phyloP scores from a whole-genome alignment of 1,140 invertebrate species.

The Teleopsis dalmanni region DNA sequence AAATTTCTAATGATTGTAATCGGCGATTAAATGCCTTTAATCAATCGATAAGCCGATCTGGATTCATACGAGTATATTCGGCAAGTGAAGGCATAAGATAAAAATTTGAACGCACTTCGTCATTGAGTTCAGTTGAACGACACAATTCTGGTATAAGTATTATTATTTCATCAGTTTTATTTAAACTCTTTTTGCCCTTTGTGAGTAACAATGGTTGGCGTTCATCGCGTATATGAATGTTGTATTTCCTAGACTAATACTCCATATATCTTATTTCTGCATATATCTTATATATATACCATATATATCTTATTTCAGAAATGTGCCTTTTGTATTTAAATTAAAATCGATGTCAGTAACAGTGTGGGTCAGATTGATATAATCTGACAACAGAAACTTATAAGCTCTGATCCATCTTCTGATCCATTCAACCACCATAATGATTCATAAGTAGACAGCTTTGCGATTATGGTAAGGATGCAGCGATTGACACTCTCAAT shows the following conservation, averaged over 20 bases:
- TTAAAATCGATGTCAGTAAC: constrained; percentile 78
- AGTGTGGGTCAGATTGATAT: constrained; percentile 85
- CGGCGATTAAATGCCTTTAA: constrained; percentile 54
- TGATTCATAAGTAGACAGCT: too few species aligned
- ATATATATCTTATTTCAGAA: constrained; percentile 51
- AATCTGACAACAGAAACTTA: too few species aligned
- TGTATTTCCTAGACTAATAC: constrained; percentile 68
- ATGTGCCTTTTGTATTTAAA: constrained; percentile 54
- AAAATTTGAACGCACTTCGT: constrained; percentile 52
- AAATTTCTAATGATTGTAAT: constrained; percentile 46
- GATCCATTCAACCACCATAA: too few species aligned
- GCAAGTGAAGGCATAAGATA: constrained; percentile 58
- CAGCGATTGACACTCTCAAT: too few species aligned
- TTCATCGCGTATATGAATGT: constrained; percentile 49
- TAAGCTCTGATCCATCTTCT: too few species aligned
- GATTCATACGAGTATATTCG: constrained; percentile 56
- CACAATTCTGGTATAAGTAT: constrained; percentile 69
- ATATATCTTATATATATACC: too few species aligned
- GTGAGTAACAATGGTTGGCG: constrained; percentile 59
- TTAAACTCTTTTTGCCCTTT: constrained; percentile 48
- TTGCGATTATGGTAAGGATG: too few species aligned
- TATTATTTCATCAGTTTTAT: too few species aligned
- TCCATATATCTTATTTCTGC: constrained; percentile 59
- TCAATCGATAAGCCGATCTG: constrained; percentile 53
- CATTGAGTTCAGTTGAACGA: constrained; percentile 58